Evolutionary conservation across 2,797 vertebrate species (phyloP).

Genomic region (Cyclopterus lumpus): DNA sequence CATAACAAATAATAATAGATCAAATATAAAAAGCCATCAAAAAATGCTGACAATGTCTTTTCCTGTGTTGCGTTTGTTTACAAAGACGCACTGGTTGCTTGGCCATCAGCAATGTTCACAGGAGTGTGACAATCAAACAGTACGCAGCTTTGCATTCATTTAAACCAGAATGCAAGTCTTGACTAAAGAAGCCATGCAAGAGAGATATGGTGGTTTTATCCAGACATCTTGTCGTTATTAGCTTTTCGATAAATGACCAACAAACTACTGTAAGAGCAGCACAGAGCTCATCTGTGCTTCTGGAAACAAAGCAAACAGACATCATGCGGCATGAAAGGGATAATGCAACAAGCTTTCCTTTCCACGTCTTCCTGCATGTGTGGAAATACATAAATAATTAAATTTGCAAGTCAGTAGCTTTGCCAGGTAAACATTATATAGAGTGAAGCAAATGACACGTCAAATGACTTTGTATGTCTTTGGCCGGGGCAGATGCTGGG

Average conservation of each 20-base stretch:
- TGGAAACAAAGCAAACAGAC: conserved; percentile 10
- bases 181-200: conserved; percentile 8
- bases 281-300: conserved; percentile 1
- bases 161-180: neutral
- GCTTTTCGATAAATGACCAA: conserved; percentile 24
- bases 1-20: conserved; percentile 21
- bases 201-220: neutral
- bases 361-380: neutral
- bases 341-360: conserved; percentile 8
- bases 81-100: neutral
- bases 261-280: conserved; percentile 23
- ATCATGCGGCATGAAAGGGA: neutral
- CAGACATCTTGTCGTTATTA: conserved; percentile 5
- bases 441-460: conserved; percentile 31
- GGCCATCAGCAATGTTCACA: conserved; percentile 5
- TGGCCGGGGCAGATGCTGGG: conserved; percentile 69
- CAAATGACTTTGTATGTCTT: conserved; percentile 33
- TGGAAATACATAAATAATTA: conserved; percentile 4
- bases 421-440: conserved; percentile 4
- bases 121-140: conserved; percentile 12
- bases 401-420: neutral
- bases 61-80: conserved; percentile 14
- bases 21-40: conserved; percentile 1
- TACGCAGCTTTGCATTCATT: neutral
- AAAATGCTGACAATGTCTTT: conserved; percentile 24